Conservation (phyloP, 1,140 invertebrate genomes). For the Drosophila sucinea region DNA sequence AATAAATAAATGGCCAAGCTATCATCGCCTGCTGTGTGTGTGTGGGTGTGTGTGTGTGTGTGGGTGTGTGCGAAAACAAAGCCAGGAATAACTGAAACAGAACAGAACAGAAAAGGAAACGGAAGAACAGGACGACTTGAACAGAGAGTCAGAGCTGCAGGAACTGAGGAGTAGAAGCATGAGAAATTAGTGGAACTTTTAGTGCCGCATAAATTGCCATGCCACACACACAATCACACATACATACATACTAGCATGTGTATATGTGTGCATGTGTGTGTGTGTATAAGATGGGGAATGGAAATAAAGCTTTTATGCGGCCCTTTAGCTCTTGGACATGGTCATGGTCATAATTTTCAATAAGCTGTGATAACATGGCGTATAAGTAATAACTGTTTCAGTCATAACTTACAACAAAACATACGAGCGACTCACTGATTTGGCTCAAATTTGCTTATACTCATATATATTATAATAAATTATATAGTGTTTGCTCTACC, state of each 20-base stretch:
- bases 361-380: constrained; percentile 66
- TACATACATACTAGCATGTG: constrained; percentile 32
- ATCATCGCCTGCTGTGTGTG: constrained; percentile 41
- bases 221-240: constrained; percentile 14
- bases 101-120: constrained; percentile 6
- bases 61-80: constrained; percentile 18
- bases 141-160: constrained; percentile 15
- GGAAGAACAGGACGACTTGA: constrained; percentile 1
- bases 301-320: constrained; percentile 47
- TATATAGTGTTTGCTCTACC: constrained; percentile 26
- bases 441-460: constrained; percentile 40
- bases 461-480: constrained; percentile 33
- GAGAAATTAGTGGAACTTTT: constrained; percentile 75
- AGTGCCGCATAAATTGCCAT: constrained; percentile 67
- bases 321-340: constrained; percentile 12
- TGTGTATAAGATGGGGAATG: constrained; percentile 1
- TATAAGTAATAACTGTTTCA: constrained; percentile 63
- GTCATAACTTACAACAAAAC: constrained; percentile 34
- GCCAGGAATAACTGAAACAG: constrained; percentile 18
- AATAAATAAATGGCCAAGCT: constrained; percentile 49
- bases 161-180: constrained; percentile 18
- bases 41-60: constrained; percentile 35
- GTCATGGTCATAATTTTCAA: constrained; percentile 65
- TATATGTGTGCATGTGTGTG: neutral
- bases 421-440: constrained; percentile 25